Base-by-base conservation (phyloP, 2,888 invertebrate genomes). In the Ichneumon xanthorius region DNA sequence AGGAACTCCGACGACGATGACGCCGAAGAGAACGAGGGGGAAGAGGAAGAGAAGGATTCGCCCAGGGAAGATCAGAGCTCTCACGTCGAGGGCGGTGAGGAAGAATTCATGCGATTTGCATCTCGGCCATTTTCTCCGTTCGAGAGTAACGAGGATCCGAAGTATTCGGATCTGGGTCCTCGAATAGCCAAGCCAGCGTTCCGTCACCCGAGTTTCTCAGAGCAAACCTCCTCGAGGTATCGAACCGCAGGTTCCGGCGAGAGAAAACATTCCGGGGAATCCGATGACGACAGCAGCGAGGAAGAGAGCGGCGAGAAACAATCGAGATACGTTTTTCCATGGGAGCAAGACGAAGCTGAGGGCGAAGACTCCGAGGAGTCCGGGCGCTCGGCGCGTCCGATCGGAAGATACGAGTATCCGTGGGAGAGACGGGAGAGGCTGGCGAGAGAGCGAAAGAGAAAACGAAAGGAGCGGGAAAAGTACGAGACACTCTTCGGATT, bases 391-490 rank as follows among this genome's bases (percentile, higher is more conserved):
- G 79, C 82, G 4, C 85, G 83, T 0, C 40, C 76, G 3, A 80
- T 89, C 4, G 87, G 82, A 7, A 89, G 87, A 19, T 91, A 92
- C 75, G 93, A 93, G 79, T 94, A 89, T 89, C 94, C 94, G 1
- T 94, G 94, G 94, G 93, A 93, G 26, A 93, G 83, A 63, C 89
- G 92, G 79, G 92, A 90, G 45, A 90, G 92, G 76, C 80, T 92
- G 65, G 89, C 88, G 0, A 87, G 72, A n/a, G 89, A 91, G 30
- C 75, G 82, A 37, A 68, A 83, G 26, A 86, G 40, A 37, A 84
- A 67, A 9, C 85, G 48, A 26, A 79, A 80, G 65, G 80, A 86
- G 40, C 65, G 86, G 14, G 71, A 68, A 30, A 73, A 78, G 16
- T 75, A 85, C 26, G 87, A 72, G 55, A 84, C 78, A 50, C 61